phyloP scores from a whole-genome alignment of 2,113 vertebrate genomes.

The Petrocephalus zakoni region DNA sequence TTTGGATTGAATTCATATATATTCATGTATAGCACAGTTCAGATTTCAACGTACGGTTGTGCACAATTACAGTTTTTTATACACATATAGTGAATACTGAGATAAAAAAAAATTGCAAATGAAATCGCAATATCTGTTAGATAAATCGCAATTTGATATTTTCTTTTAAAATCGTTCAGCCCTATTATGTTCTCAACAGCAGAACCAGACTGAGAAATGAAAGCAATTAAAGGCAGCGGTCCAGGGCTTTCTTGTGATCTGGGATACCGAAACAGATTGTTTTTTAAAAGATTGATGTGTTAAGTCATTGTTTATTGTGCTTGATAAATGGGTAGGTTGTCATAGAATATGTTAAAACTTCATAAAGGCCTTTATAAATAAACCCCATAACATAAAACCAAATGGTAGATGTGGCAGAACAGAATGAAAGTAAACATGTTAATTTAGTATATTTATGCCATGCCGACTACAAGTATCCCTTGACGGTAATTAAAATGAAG shows the following conservation, averaged over 20 bases:
- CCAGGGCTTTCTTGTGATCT: not conserved
- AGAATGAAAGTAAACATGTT: not conserved
- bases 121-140: too few species aligned
- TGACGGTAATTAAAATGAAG: not conserved
- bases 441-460: not conserved
- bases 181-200: constrained; percentile 41
- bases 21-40: too few species aligned
- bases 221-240: not conserved
- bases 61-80: too few species aligned
- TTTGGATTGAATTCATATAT: too few species aligned
- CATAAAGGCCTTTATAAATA: not conserved
- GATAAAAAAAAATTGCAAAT: too few species aligned
- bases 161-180: too few species aligned
- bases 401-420: not conserved
- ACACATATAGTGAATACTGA: too few species aligned
- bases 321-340: not conserved
- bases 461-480: not conserved
- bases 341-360: not conserved
- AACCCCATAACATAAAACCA: not conserved
- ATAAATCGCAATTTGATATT: too few species aligned
- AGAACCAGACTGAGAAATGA: constrained; percentile 16
- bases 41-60: too few species aligned
- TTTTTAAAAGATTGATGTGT: not conserved
- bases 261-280: not conserved
- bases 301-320: not conserved